Evolutionary conservation across 1,140 invertebrate genomes (phyloP).

Genomic region (Nephotettix cincticeps): DNA sequence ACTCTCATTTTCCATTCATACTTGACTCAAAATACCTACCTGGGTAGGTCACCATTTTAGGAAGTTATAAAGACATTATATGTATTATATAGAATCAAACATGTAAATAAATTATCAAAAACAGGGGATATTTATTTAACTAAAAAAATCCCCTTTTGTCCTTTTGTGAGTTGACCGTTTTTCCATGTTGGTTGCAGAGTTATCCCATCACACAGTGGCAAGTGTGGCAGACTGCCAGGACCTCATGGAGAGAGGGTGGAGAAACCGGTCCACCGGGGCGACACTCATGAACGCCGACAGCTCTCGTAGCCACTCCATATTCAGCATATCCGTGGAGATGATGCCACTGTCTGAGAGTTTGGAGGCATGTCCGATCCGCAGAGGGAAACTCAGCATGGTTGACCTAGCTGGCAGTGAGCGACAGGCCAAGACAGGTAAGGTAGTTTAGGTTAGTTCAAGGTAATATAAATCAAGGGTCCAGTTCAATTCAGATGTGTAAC

Average conservation of each 20-base stretch:
- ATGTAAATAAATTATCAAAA: no score
- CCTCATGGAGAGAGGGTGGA: slow-evolving; percentile 74
- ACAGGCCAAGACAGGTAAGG: slow-evolving; percentile 76
- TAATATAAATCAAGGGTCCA: no score
- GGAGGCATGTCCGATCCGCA: slow-evolving; percentile 59
- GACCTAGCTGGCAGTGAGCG: slow-evolving; percentile 88
- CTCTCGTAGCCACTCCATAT: slow-evolving; percentile 87
- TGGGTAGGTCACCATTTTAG: no score
- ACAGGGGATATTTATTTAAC: no score
- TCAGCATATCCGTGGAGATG: slow-evolving; percentile 85
- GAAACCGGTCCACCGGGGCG: slow-evolving; percentile 70
- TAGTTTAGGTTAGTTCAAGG: no score
- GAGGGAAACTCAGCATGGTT: slow-evolving; percentile 87
- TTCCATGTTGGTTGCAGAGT: slow-evolving; percentile 48
- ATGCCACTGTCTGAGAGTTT: slow-evolving; percentile 53
- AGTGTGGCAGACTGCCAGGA: slow-evolving; percentile 70
- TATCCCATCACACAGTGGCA: slow-evolving; percentile 75
- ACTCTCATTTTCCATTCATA: no score
- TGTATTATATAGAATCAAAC: no score
- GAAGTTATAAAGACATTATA: no score
- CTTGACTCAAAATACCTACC: no score
- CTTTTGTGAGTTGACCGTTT: neutral
- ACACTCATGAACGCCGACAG: slow-evolving; percentile 88
- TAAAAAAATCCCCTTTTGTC: neutral
- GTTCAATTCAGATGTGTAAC: no score